Base-by-base conservation (phyloP, 2,113 vertebrate species). In the Lophotis ruficrista region DNA sequence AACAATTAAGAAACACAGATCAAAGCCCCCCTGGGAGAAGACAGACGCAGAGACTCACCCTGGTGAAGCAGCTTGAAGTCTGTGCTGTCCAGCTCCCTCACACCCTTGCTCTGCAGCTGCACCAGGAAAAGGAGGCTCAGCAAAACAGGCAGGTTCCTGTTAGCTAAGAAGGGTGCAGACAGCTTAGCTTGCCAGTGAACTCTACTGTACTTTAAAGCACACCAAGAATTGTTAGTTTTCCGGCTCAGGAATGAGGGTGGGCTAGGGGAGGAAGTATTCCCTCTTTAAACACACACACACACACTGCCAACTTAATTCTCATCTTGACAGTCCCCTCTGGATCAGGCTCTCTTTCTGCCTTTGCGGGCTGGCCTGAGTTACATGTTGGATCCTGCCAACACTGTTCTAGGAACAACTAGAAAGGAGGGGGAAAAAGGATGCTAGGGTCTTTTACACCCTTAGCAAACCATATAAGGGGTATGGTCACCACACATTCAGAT, bases 31-130 rank as follows among this genome's bases (percentile, higher is more conserved):
- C 69, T 48, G 4, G 15, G 37, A 87, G 84, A 95, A 87, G 65
- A 90, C 10, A 24, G 66, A 83, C 12, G 12, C 58, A 88, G 19
- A 53, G 17, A 79, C 98, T 98, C 81, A 99, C 99, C 99, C 53
- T 99, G 98, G 96, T 99, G 99, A 87, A 99, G 98, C 73, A 99
- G 98, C 94, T 98, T 99, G 98, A 99, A 98, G 95, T 99, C 98
- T 73, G 97, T 98, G 94, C 98, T 98, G 83, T 99, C 99, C 98
- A 98, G 97, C 54, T 99, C 98, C 54, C 96, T 96, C 57, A 96
- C 91, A 27, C 97, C 77, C 23, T 93, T 83, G 66, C 95, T 98
- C 56, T 98, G 97, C 91, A 98, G 93, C 91, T 99, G 99, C 30
- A 98, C 97, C 83, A 98, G 87, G 91, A 98, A 99, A 47, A 99